Base-by-base conservation (phyloP, 2,797 vertebrate genomes). In the Protonibea diacanthus region DNA sequence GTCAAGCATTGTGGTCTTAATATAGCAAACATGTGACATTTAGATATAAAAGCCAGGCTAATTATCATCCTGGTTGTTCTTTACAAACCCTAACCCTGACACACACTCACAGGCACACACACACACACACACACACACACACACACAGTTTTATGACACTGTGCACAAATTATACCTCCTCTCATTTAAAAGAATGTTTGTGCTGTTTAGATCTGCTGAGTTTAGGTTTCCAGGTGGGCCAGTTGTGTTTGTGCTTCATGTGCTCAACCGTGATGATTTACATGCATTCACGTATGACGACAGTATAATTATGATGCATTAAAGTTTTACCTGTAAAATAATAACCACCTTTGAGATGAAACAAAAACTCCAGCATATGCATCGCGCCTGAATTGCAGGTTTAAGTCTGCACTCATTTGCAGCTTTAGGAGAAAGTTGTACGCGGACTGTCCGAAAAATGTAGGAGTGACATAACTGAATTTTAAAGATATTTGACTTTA, bases 11-110 rank as follows among this genome's bases (percentile, higher is more conserved):
- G 81, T 73, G 82, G 65, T 89, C 86, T 91, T 88, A 89, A 91
- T 87, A 90, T 86, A 92, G 85, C 83, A 64, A 70, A 81, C 77
- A 82, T 84, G 72, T 93, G 91, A 93, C 92, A 92, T 92, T 93
- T 91, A 90, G 77, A 91, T 79, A 56, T 71, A 85, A 88, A 91
- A 91, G 81, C 67, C 64, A 87, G 59, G 85, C 82, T 89, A 83
- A 91, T 92, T 92, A 92, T 88, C 88, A 91, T 91, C 76, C 62
- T 76, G 71, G 76, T 68, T 85, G 90, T 84, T 86, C 78, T 89
- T 89, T 80, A 76, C 23, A 82, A 38, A 38, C 33, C 33, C 33
- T 38, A 38, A 38, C 33, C 33, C 8, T 38, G 52, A 7, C 47
- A 20, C 48, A 23, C 58, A 60, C 62, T 2, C 33, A 38, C 33